Conservation (phyloP, 2,888 invertebrate species). For the Mesoligia furuncula region DNA sequence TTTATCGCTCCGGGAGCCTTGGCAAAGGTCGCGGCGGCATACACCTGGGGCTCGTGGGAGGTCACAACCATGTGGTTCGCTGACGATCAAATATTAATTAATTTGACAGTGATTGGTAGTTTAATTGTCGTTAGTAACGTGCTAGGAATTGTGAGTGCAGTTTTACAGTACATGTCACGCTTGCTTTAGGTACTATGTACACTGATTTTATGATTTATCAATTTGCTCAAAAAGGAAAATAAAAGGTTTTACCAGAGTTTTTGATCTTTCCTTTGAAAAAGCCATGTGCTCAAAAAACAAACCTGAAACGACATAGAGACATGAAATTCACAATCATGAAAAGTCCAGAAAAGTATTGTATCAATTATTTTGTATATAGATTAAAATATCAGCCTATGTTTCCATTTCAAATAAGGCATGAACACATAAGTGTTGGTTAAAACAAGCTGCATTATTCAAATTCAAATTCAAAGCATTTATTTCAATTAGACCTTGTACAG, state of each 20-base stretch:
- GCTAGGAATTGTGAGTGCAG: neutral
- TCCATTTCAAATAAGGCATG: neutral
- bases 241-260: neutral
- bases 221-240: neutral
- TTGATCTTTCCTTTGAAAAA: neutral
- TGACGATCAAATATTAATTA: conserved; percentile 44
- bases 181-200: neutral
- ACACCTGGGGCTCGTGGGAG: conserved; percentile 54
- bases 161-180: no score
- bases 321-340: neutral
- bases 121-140: conserved; percentile 7
- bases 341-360: neutral
- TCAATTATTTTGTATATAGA: neutral
- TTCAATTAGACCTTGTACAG: no score
- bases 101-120: conserved; percentile 44
- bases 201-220: no score
- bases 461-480: no score
- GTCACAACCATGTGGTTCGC: conserved; percentile 48
- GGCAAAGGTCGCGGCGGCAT: conserved; percentile 70
- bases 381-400: neutral
- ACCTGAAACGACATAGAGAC: neutral
- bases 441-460: no score
- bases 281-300: neutral
- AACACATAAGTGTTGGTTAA: neutral
- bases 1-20: conserved; percentile 74